A percentile compares a stretch with the other conserved stretches of the same genome.
These are phyloP conservation scores for Tragopan temminckii DNA, from an alignment of 2,797 vertebrate genomes.

Conservation along the genomic window DNA sequence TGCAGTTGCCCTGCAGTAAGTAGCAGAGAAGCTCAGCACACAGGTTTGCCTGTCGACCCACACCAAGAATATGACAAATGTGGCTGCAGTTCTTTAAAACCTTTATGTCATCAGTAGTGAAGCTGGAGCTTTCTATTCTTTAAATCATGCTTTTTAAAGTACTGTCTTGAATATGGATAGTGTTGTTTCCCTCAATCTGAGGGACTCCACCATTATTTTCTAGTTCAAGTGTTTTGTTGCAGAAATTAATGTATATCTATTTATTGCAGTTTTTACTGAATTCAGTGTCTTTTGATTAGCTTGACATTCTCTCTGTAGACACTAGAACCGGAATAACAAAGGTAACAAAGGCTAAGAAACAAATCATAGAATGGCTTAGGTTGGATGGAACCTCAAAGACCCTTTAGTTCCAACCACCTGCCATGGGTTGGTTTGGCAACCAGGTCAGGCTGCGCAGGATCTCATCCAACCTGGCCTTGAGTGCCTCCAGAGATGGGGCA, in stretches of 20 bases:
- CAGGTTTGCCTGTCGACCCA: not conserved
- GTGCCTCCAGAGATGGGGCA: too few species aligned
- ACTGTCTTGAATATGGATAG: not conserved
- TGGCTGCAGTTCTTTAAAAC: not conserved
- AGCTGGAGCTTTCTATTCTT: not conserved
- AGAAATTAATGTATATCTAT: not conserved
- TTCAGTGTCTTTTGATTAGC: not conserved
- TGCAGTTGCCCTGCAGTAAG: not conserved
- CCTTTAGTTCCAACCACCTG: too few species aligned
- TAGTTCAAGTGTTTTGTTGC: not conserved
- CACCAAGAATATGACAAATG: not conserved
- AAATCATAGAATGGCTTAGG: too few species aligned
- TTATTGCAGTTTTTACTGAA: not conserved
- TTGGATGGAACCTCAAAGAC: too few species aligned
- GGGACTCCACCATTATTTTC: not conserved
- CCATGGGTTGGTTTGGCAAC: too few species aligned
- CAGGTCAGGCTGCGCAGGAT: too few species aligned
- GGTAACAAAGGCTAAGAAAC: not conserved
- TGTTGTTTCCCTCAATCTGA: not conserved
- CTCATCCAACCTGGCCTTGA: too few species aligned
- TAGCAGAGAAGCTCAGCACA: rapidly evolving
- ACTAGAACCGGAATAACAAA: not conserved
- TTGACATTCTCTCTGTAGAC: not conserved
- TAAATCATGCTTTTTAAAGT: not conserved
- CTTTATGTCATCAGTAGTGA: not conserved